A percentile compares a stretch with the other conserved stretches of the same genome.
phyloP scores from a whole-genome alignment of 2,888 invertebrate species.

The Volucella bombylans region DNA sequence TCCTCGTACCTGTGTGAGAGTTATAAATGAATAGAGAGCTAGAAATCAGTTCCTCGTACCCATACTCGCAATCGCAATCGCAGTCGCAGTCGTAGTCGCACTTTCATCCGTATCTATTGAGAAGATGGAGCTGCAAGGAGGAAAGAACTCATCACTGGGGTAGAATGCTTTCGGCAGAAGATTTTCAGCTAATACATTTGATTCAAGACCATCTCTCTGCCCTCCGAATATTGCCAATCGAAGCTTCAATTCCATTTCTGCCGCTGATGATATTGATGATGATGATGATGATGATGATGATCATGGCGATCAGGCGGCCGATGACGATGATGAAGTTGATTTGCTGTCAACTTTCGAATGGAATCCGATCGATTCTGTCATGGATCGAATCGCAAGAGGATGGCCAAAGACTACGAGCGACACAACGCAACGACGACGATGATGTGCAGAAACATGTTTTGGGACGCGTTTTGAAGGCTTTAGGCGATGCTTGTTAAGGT shows the following conservation, averaged over 20 bases:
- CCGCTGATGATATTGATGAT: slow-evolving; percentile 47
- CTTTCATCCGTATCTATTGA: slow-evolving; percentile 57
- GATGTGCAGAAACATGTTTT: slow-evolving; percentile 63
- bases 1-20: slow-evolving; percentile 61
- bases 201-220: slow-evolving; percentile 34
- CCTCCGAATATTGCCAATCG: slow-evolving; percentile 55
- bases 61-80: no score
- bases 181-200: slow-evolving; percentile 66
- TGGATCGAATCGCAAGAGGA: slow-evolving; percentile 73
- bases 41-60: neutral
- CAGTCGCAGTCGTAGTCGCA: no score
- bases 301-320: slow-evolving; percentile 55
- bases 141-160: slow-evolving; percentile 60
- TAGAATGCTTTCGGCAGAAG: slow-evolving; percentile 60
- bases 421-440: slow-evolving; percentile 3
- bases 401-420: slow-evolving; percentile 35
- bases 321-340: slow-evolving; percentile 72
- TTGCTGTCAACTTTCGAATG: slow-evolving; percentile 73
- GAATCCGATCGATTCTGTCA: slow-evolving; percentile 73
- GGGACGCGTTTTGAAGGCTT: slow-evolving; percentile 72
- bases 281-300: slow-evolving; percentile 50
- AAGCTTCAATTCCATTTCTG: slow-evolving; percentile 2
- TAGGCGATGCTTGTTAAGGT: slow-evolving; percentile 72
- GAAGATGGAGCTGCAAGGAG: slow-evolving; percentile 30
- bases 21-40: slow-evolving; percentile 64